phyloP scores from a whole-genome alignment of 2,113 vertebrate genomes.

The Ornithorhynchus anatinus region DNA sequence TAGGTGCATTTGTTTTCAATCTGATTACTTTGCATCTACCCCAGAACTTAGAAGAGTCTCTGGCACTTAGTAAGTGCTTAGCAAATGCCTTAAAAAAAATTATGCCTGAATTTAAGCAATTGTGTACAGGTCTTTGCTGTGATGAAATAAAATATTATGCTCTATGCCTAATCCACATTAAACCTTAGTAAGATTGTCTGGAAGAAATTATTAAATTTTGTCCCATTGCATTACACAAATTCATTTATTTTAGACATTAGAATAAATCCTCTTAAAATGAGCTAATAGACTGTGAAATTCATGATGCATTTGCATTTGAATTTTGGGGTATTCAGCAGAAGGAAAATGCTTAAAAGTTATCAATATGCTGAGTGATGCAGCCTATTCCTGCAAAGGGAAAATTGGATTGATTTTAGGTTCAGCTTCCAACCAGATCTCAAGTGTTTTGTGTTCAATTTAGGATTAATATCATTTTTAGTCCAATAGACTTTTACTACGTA shows the following conservation, averaged over 20 bases:
- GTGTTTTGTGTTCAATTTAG: not conserved
- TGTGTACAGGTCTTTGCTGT: not conserved
- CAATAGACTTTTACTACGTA: too few species aligned
- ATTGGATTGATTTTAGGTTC: too few species aligned
- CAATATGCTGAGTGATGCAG: too few species aligned
- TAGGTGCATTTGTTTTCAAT: too few species aligned
- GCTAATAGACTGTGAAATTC: not conserved
- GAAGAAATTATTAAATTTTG: not conserved
- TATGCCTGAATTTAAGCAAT: not conserved
- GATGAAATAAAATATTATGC: not conserved
- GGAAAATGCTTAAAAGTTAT: too few species aligned
- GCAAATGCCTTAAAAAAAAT: too few species aligned
- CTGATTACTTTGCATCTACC: too few species aligned
- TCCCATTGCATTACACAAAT: not conserved
- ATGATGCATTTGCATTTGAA: too few species aligned
- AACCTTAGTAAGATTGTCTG: not conserved
- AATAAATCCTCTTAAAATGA: not conserved
- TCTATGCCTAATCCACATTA: not conserved
- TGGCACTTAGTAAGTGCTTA: too few species aligned
- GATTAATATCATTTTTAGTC: not conserved
- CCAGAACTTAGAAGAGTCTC: too few species aligned
- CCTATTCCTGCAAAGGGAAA: too few species aligned
- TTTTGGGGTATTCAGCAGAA: too few species aligned
- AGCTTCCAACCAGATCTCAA: not conserved
- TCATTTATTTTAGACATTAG: not conserved